Evolutionary conservation across 2,888 invertebrate species (phyloP).

Genomic region (Nemapogon koenigi): DNA sequence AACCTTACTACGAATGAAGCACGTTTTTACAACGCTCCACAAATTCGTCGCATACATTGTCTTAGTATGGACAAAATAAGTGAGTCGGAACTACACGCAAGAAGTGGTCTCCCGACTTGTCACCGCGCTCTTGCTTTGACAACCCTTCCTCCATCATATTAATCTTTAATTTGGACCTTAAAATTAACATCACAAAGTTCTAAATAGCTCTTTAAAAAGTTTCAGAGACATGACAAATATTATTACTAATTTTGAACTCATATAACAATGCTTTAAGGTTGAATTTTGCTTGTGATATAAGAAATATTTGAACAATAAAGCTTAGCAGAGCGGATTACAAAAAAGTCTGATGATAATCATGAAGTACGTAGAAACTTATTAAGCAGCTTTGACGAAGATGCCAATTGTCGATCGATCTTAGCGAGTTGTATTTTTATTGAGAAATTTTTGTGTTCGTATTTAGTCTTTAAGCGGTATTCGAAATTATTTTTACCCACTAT

Average conservation of each 20-base stretch:
- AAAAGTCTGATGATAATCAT: conserved; percentile 42
- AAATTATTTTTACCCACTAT: not conserved
- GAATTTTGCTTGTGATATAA: conserved; percentile 15
- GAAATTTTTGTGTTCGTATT: conserved; percentile 17
- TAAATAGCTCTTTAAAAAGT: conserved; percentile 11
- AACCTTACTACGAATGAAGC: conserved; percentile 28
- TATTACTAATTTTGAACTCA: conserved; percentile 2
- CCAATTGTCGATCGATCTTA: conserved; percentile 32
- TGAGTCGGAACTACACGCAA: conserved; percentile 45
- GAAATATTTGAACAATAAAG: conserved; percentile 8
- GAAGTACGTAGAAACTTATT: conserved; percentile 52
- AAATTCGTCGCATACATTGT: conserved; percentile 50
- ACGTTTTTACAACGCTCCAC: conserved; percentile 37
- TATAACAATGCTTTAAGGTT: conserved; percentile 13
- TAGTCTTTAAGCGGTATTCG: conserved; percentile 22
- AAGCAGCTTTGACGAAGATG: conserved; percentile 47
- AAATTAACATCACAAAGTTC: not conserved
- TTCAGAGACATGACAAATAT: not conserved
- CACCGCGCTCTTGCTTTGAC: conserved; percentile 14
- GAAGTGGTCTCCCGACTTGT: conserved; percentile 35
- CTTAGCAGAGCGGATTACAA: conserved; percentile 19
- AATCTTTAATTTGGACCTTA: conserved; percentile 30
- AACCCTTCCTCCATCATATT: conserved; percentile 1
- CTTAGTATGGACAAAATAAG: conserved; percentile 57
- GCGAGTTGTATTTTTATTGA: conserved; percentile 1